Conservation (phyloP, 2,113 vertebrate species). For the Neomonachus schauinslandi region DNA sequence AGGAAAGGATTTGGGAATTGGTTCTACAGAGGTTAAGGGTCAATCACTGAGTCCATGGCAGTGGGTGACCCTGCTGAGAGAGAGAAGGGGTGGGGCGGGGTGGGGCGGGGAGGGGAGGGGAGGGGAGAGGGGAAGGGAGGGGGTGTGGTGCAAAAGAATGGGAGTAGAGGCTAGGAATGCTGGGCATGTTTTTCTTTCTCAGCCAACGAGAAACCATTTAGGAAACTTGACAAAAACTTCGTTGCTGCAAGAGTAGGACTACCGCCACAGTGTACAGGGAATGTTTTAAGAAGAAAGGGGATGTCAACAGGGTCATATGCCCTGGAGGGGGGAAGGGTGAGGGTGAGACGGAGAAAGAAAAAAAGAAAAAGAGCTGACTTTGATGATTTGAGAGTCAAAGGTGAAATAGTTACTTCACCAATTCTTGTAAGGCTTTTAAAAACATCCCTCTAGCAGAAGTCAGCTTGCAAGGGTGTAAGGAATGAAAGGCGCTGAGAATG, state of each 20-base stretch:
- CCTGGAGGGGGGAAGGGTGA: background rate
- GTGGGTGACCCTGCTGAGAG: background rate
- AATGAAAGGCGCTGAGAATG: background rate
- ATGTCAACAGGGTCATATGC: background rate
- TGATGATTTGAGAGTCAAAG: background rate
- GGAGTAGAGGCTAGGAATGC: background rate
- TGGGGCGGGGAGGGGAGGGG: background rate
- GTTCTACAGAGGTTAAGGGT: background rate
- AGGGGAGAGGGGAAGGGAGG: rapidly evolving
- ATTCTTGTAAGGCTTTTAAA: background rate
- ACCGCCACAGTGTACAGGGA: no score
- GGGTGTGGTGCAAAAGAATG: background rate
- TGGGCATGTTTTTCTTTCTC: background rate
- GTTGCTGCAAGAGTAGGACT: background rate
- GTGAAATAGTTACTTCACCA: background rate
- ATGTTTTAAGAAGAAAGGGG: background rate
- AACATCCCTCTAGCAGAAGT: background rate
- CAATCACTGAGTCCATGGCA: background rate
- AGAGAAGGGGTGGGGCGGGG: background rate
- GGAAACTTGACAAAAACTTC: background rate
- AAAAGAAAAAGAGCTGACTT: background rate
- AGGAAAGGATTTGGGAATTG: background rate
- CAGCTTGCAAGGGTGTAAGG: background rate
- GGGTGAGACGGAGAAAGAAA: background rate
- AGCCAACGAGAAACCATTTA: background rate